These are phyloP conservation scores for Cygnus buccinator DNA, from an alignment of 2,113 vertebrate genomes.

Conservation along the genomic window DNA sequence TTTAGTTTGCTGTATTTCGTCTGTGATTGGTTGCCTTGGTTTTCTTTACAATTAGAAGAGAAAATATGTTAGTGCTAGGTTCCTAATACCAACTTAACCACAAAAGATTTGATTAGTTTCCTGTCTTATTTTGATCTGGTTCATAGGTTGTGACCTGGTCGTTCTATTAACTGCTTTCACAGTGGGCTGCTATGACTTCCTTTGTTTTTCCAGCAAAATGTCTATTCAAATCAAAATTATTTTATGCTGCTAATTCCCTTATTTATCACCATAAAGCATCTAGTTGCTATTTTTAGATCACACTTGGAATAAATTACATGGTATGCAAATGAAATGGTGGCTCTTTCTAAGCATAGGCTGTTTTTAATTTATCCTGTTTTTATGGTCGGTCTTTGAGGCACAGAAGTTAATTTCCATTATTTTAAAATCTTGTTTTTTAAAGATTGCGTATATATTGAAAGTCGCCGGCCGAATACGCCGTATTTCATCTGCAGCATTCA, in stretches of 20 bases:
- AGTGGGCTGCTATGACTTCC: neutral
- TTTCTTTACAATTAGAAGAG: constrained; percentile 64
- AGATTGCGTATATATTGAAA: constrained; percentile 99
- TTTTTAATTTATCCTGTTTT: constrained; percentile 50
- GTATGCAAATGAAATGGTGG: constrained; percentile 33
- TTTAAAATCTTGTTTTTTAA: constrained; percentile 72
- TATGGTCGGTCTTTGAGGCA: constrained; percentile 26
- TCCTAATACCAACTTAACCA: constrained; percentile 17
- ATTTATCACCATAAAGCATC: constrained; percentile 17
- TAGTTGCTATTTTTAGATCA: constrained; percentile 16
- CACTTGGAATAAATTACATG: neutral
- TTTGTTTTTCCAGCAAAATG: constrained; percentile 33
- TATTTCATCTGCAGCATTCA: constrained; percentile 99
- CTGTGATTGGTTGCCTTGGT: constrained; percentile 39
- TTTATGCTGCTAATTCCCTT: constrained; percentile 6
- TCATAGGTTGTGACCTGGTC: constrained; percentile 23
- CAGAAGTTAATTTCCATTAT: constrained; percentile 66
- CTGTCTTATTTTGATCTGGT: constrained; percentile 49
- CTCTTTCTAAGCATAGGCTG: constrained; percentile 54
- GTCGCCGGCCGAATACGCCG: constrained; percentile 95
- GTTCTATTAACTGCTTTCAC: neutral
- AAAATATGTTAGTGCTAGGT: constrained; percentile 27
- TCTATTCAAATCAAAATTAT: neutral
- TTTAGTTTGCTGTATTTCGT: constrained; percentile 50
- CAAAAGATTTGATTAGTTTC: constrained; percentile 32